These are phyloP conservation scores for Lasioglossum leucozonium DNA, from an alignment of 2,888 invertebrate genomes.

Conservation along the genomic window DNA sequence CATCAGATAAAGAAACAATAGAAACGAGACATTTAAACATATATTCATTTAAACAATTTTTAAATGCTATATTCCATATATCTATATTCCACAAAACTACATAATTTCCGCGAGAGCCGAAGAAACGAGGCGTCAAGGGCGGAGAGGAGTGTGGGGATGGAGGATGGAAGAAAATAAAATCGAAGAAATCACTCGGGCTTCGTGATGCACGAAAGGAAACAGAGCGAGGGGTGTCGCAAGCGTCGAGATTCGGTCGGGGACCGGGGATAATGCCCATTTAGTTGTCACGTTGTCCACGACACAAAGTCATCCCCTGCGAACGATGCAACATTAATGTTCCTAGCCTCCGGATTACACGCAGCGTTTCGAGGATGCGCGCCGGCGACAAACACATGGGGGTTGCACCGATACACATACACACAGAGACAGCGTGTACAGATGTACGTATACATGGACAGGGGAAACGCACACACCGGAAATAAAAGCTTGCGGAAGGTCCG, in stretches of 20 bases:
- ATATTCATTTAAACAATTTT: too few species aligned
- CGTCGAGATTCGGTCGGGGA: conserved; percentile 40
- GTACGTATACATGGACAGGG: background rate
- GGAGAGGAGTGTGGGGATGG: background rate
- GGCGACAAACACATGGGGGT: background rate
- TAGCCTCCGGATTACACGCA: conserved; percentile 72
- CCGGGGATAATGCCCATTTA: conserved; percentile 75
- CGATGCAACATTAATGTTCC: conserved; percentile 80
- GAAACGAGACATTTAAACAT: too few species aligned
- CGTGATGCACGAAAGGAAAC: conserved; percentile 43
- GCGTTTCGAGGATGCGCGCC: conserved; percentile 55
- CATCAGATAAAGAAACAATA: too few species aligned
- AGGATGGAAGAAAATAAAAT: conserved; percentile 24
- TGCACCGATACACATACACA: background rate
- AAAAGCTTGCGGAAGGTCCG: conserved; percentile 48
- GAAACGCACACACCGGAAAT: conserved; percentile 7
- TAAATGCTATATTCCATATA: too few species aligned
- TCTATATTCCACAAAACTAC: too few species aligned
- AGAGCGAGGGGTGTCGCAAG: conserved; percentile 37
- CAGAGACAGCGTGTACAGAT: background rate
- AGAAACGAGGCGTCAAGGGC: background rate
- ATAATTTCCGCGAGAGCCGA: background rate
- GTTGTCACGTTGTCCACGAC: conserved; percentile 70
- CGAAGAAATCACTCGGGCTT: conserved; percentile 38
- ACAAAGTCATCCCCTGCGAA: conserved; percentile 69